phyloP scores from a whole-genome alignment of 2,113 vertebrate species.

The Dasyornis broadbenti region DNA sequence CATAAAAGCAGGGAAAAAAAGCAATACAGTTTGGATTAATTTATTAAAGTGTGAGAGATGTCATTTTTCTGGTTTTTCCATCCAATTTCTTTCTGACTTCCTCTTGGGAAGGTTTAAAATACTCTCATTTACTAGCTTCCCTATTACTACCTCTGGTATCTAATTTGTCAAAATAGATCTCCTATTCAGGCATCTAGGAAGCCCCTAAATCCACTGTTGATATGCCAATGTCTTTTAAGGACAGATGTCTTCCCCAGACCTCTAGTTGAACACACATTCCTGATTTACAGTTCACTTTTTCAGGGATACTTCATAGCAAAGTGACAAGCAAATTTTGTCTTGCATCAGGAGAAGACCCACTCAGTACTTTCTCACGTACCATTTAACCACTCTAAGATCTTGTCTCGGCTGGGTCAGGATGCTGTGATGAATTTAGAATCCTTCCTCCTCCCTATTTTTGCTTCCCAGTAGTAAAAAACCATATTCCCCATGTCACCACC shows the following conservation, averaged over 20 bases:
- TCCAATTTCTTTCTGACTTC: neutral
- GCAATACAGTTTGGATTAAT: neutral
- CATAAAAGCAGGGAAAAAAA: neutral
- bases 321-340: fast-evolving
- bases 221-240: neutral
- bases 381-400: neutral
- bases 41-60: neutral
- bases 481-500: neutral
- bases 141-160: neutral
- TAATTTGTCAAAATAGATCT: neutral
- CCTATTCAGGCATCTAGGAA: neutral
- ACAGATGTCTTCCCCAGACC: neutral
- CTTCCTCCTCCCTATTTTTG: neutral
- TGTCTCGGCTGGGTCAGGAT: neutral
- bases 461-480: neutral
- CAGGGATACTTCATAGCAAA: neutral
- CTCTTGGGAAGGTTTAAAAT: neutral
- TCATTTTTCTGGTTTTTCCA: neutral
- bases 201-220: neutral
- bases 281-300: neutral
- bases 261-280: neutral
- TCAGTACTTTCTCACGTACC: neutral
- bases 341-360: neutral
- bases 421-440: neutral
- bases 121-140: neutral